Base-by-base conservation (phyloP, 2,888 invertebrate species). In the Eristalis tenax region DNA sequence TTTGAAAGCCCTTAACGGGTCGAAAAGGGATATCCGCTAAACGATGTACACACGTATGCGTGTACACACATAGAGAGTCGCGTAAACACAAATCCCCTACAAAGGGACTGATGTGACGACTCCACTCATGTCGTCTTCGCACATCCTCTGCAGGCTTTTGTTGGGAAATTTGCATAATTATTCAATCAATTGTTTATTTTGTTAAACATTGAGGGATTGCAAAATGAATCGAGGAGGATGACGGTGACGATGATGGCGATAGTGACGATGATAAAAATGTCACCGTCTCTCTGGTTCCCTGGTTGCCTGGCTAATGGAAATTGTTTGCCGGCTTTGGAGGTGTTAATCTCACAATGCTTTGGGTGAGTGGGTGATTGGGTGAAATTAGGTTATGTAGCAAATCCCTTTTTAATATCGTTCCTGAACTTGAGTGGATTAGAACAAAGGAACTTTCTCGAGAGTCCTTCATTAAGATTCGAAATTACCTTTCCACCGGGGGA, bases 101-200 rank as follows among this genome's bases (percentile, higher is more conserved):
- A 50, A 69, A 56, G 61, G 57, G 66, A 76, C 68, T 70, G 75
- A 82, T 82, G 81, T 82, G 78, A 73, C 78, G 61, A 61, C 83
- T 64, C 66, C 77, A 78, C 78, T 65, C 40, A 64, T 56, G 71
- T 65, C 68, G 59, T 70, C 26, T 69, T 57, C 43, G 40, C 76
- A 43, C 76, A 82, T 79, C 79, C 79, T 68, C 18, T 50, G 50
- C 18, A 50, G 18, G 50, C 50, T 75, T 87, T 79, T 56, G 59
- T 38, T 57, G 35, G 28, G 18, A 64, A 83, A 87, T 87, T 87
- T 87, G 68, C 87, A 87, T 87, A 83, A 87, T 87, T 87, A 87
- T 87, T 87, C 87, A 87, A 87, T 87, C 87, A 87, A 87, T 87
- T 87, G 83, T 83, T 87, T 83, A 83, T 80, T 64, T 69, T 87